These are phyloP conservation scores for Ptilorrhoa leucosticta DNA, from an alignment of 2,113 vertebrate genomes.

Conservation along the genomic window DNA sequence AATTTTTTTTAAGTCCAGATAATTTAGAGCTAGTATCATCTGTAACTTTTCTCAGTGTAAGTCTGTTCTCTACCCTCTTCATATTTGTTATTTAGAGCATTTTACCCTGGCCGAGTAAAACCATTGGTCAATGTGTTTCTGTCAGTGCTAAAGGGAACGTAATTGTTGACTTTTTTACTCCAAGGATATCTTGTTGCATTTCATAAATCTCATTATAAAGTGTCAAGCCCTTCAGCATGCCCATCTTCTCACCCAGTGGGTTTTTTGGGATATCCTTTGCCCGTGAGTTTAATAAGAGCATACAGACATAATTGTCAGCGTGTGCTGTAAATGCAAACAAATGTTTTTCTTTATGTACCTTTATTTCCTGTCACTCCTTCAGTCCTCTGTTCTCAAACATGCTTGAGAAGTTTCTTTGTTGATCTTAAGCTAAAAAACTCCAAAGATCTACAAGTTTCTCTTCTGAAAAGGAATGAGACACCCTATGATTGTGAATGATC, in stretches of 20 bases:
- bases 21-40: neutral
- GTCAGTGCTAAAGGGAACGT: neutral
- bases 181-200: neutral
- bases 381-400: neutral
- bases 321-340: neutral
- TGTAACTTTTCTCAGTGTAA: slow-evolving; percentile 35
- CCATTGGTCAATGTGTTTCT: neutral
- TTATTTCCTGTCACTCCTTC: neutral
- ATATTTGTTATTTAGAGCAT: neutral
- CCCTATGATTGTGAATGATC: neutral
- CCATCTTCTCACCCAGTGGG: neutral
- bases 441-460: neutral
- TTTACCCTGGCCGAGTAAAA: neutral
- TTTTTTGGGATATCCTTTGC: neutral
- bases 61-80: neutral
- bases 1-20: slow-evolving; percentile 13
- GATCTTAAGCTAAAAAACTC: neutral
- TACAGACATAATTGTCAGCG: neutral
- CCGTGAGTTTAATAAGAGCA: neutral
- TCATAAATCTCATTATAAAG: neutral
- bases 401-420: neutral
- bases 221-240: neutral
- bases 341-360: neutral
- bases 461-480: neutral
- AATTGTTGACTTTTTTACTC: neutral